phyloP scores from a whole-genome alignment of 2,888 invertebrate genomes.

The Diplazon laetatorius region DNA sequence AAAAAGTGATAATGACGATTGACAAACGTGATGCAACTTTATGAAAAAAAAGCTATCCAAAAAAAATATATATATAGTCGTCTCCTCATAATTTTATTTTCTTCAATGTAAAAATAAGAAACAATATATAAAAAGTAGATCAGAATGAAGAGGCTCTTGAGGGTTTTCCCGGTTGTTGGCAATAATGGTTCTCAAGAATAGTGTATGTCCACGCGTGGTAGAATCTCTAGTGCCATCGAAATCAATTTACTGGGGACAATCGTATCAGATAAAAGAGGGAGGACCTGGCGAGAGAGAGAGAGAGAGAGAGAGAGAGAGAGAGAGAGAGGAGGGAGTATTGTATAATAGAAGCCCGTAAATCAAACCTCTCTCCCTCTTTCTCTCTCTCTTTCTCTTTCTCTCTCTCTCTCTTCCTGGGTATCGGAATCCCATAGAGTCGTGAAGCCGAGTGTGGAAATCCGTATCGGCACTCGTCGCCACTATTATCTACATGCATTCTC shows the following conservation, averaged over 20 bases:
- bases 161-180: constrained; percentile 14
- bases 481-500: constrained; percentile 37
- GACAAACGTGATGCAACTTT: neutral
- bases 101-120: constrained; percentile 1
- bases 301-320: neutral
- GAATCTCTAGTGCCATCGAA: constrained; percentile 42
- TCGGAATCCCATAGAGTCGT: constrained; percentile 55
- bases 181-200: constrained; percentile 33
- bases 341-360: constrained; percentile 63
- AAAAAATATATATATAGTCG: neutral
- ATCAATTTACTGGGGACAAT: constrained; percentile 60
- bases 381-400: too few species aligned
- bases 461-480: constrained; percentile 42
- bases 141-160: constrained; percentile 38
- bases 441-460: constrained; percentile 20
- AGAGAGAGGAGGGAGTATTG: too few species aligned
- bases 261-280: constrained; percentile 32
- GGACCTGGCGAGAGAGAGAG: too few species aligned
- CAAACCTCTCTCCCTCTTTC: constrained; percentile 67
- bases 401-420: constrained; percentile 50
- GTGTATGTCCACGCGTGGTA: constrained; percentile 43
- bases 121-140: constrained; percentile 31
- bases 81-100: neutral
- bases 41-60: neutral
- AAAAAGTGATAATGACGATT: neutral